These are phyloP conservation scores for Rhagoletis zephyria DNA, from an alignment of 1,140 invertebrate species.

Conservation along the genomic window DNA sequence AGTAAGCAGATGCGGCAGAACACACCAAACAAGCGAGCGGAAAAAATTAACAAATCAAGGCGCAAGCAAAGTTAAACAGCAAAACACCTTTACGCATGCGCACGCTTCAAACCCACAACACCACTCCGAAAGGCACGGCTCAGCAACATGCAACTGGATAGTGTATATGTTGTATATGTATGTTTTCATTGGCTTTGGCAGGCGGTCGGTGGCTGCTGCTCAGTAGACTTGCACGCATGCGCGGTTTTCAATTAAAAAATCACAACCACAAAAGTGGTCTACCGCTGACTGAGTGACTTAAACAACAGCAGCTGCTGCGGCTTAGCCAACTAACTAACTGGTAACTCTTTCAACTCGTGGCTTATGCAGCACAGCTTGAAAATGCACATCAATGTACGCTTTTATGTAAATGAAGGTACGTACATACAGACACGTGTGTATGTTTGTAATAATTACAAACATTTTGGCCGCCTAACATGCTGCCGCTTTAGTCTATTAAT, in stretches of 20 bases:
- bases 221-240: slow-evolving; percentile 40
- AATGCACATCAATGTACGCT: background rate
- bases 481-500: slow-evolving; percentile 21
- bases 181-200: background rate
- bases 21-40: background rate
- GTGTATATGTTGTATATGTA: background rate
- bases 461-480: slow-evolving; percentile 32
- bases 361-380: no score
- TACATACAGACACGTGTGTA: background rate
- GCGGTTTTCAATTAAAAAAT: slow-evolving; percentile 52
- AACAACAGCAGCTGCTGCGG: background rate
- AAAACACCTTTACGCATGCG: background rate
- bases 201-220: background rate
- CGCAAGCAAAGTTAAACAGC: background rate
- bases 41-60: background rate
- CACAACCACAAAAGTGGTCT: slow-evolving; percentile 42
- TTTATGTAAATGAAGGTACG: background rate
- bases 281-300: slow-evolving; percentile 41
- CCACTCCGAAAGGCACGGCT: no score
- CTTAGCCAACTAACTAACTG: background rate
- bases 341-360: background rate
- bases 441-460: slow-evolving; percentile 45
- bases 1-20: background rate
- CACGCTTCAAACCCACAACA: no score
- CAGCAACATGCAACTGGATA: background rate